Conservation (phyloP, 2,797 vertebrate species). For the Sparidentex hasta region DNA sequence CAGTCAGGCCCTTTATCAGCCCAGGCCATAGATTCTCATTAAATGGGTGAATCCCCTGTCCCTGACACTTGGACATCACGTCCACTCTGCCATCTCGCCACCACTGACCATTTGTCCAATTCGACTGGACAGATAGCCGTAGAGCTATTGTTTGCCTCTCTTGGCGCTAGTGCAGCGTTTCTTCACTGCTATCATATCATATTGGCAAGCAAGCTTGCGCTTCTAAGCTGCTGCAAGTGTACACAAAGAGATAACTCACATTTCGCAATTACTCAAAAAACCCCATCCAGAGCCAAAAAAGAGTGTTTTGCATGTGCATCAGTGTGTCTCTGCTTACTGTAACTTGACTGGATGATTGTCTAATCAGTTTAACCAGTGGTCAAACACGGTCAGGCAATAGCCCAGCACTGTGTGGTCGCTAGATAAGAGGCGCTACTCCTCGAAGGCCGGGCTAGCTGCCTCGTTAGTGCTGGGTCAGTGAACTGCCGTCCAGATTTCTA, state of each 20-base stretch:
- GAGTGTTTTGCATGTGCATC: slow-evolving; percentile 7
- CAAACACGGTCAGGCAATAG: slow-evolving; percentile 73
- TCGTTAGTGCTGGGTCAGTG: slow-evolving; percentile 84
- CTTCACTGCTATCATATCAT: slow-evolving; percentile 9
- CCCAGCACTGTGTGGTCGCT: slow-evolving; percentile 69
- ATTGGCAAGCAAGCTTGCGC: slow-evolving; percentile 4
- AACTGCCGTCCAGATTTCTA: slow-evolving; percentile 84
- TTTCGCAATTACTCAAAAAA: slow-evolving; percentile 28
- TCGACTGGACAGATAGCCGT: slow-evolving; percentile 63
- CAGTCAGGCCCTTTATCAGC: slow-evolving; percentile 77
- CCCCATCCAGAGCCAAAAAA: slow-evolving; percentile 3
- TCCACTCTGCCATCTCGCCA: slow-evolving; percentile 69
- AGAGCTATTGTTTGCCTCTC: slow-evolving; percentile 43
- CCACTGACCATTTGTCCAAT: slow-evolving; percentile 72
- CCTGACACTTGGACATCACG: slow-evolving; percentile 79
- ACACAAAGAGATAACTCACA: slow-evolving; percentile 31
- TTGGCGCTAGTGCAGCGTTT: slow-evolving; percentile 10
- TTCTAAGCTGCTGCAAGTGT: slow-evolving; percentile 5
- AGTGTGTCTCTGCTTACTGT: slow-evolving; percentile 63
- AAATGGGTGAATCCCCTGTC: slow-evolving; percentile 73
- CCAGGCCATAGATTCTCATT: slow-evolving; percentile 84
- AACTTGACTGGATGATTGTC: slow-evolving; percentile 53
- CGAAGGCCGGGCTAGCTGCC: slow-evolving; percentile 56
- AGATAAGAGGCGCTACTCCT: slow-evolving; percentile 75
- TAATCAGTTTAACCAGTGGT: slow-evolving; percentile 77